Evolutionary conservation across 2,888 invertebrate genomes (phyloP).

Genomic region (Sclerodermus sp.): DNA sequence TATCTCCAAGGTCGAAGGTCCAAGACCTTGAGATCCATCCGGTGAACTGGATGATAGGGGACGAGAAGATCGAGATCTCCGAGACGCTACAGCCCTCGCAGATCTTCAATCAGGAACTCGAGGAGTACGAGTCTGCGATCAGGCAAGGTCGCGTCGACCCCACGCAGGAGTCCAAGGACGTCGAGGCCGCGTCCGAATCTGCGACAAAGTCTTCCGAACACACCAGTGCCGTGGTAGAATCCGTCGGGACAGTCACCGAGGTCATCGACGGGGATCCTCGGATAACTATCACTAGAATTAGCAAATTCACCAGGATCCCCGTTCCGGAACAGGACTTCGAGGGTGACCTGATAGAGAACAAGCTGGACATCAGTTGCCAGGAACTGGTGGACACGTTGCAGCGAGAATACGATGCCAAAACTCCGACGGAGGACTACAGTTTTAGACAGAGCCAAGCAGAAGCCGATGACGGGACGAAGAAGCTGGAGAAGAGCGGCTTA

Average conservation of each 20-base stretch:
- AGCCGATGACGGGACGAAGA: too few relatives aligned
- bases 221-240: slow-evolving; percentile 36
- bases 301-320: slow-evolving; percentile 44
- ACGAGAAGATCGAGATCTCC: slow-evolving; percentile 53
- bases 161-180: slow-evolving; percentile 29
- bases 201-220: slow-evolving; percentile 37
- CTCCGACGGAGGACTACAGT: slow-evolving; percentile 44
- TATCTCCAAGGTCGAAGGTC: slow-evolving; percentile 45
- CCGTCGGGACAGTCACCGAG: slow-evolving; percentile 23
- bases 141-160: slow-evolving; percentile 23
- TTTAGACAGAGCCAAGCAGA: slow-evolving; percentile 15
- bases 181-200: slow-evolving; percentile 37
- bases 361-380: slow-evolving; percentile 51
- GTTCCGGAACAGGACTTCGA: slow-evolving; percentile 48
- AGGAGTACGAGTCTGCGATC: slow-evolving; percentile 44
- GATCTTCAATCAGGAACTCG: slow-evolving; percentile 51
- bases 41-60: slow-evolving; percentile 53
- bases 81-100: slow-evolving; percentile 49
- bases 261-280: not conserved
- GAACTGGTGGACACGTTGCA: slow-evolving; percentile 51
- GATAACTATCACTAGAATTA: slow-evolving; percentile 1
- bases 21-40: slow-evolving; percentile 50
- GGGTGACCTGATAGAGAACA: slow-evolving; percentile 48
- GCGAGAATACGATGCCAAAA: slow-evolving; percentile 48
- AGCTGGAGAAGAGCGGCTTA: slow-evolving; percentile 12